Evolutionary conservation across 2,113 vertebrate species (phyloP), one percentile per base, ranked within the genome.

Genomic region (Takifugu flavidus): DNA sequence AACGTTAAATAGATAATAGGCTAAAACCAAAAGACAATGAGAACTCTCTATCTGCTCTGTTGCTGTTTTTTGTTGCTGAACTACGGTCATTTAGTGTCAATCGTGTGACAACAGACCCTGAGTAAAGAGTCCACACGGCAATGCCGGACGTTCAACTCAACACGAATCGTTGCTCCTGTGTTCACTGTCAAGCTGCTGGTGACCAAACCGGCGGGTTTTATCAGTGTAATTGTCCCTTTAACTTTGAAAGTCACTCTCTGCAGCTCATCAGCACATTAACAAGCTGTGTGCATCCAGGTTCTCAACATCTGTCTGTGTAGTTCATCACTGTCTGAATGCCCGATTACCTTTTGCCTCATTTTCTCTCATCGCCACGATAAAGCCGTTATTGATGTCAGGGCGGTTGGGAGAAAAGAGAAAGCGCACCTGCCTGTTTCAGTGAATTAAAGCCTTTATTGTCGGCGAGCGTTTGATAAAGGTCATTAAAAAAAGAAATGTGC

Each of bases 301-400:
- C 55, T 81, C 68, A 82, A 55, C 84, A 87, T 79, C 83, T 85
- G 86, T 82, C 79, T 74, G 64, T 60, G 57, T 51, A 67, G 70
- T 88, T 69, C 67, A 84, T 84, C 82, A 84, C 70, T 74, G 80
- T 84, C 78, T 72, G 56, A 68, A 78, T 65, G 70, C 76, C 72
- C 78, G 71, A 82, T 84, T 87, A 87, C 68, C 72, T 74, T 79
- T 64, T 66, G 72, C 65, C 70, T 82, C 80, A 85, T 80, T 67
- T 72, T 72, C 67, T 79, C 71, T 78, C 83, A 76, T 88, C 82
- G 81, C 70, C 75, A 71, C 77, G 74, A 86, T 83, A 68, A 83
- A 82, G 74, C 63, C 72, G 74, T 82, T 84, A 81, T 70, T 83
- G 83, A 73, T 84, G 72, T 58, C 52, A n/a, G 72, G 75, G 63